Conservation (phyloP, 1,140 invertebrate genomes). For the Vanessa atalanta region DNA sequence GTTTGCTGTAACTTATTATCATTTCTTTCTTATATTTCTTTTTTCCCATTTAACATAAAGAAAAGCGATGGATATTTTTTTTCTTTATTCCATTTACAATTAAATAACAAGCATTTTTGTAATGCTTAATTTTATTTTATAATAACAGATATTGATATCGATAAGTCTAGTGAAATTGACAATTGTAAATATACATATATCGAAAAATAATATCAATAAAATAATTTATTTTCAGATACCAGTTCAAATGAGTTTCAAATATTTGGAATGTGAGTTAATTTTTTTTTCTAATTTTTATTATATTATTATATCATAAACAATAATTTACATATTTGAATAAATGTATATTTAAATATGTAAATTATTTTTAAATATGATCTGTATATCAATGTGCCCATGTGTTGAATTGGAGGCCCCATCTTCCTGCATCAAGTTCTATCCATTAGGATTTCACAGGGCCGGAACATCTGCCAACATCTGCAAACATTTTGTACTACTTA, state of each 20-base stretch:
- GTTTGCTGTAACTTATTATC: constrained; percentile 9
- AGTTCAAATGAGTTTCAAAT: constrained; percentile 55
- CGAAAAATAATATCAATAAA: background rate
- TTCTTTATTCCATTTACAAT: background rate
- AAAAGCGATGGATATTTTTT: background rate
- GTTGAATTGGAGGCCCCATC: too few species aligned
- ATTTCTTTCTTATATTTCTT: constrained; percentile 3
- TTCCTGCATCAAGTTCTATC: too few species aligned
- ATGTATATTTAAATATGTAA: background rate
- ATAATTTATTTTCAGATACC: constrained; percentile 47
- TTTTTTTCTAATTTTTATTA: background rate
- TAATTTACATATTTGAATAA: too few species aligned
- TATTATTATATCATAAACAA: too few species aligned
- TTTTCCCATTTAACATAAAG: background rate
- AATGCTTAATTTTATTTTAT: too few species aligned
- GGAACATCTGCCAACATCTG: too few species aligned
- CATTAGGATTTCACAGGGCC: too few species aligned
- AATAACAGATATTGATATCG: too few species aligned
- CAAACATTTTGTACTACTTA: too few species aligned
- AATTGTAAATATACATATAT: background rate
- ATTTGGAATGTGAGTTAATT: constrained; percentile 53
- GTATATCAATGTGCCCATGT: too few species aligned
- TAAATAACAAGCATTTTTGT: background rate
- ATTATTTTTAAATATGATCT: too few species aligned
- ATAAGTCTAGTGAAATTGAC: too few species aligned